Conservation (phyloP, 1,140 invertebrate genomes). For the Holotrichia oblita region DNA sequence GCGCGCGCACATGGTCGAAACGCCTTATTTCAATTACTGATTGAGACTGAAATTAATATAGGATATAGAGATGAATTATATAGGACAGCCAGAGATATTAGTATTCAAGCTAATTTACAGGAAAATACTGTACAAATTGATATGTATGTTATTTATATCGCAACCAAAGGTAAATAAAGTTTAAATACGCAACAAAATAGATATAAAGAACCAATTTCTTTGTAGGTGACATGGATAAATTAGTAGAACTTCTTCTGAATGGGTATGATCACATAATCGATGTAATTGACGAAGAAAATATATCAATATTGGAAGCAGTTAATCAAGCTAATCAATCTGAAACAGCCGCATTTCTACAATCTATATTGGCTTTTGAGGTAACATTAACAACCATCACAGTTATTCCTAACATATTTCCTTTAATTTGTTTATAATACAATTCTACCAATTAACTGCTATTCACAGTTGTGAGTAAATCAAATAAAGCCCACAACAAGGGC, state of each 20-base stretch:
- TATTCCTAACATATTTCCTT: no score
- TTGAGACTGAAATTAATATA: conserved; percentile 81
- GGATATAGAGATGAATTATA: conserved; percentile 83
- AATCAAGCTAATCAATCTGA: conserved; percentile 71
- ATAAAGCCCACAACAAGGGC: no score
- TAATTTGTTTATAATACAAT: no score
- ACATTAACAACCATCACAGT: neutral
- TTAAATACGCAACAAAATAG: neutral
- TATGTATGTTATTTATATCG: conserved; percentile 78
- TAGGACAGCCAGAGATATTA: conserved; percentile 87
- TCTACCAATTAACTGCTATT: no score
- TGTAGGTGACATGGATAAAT: conserved; percentile 77
- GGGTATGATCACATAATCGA: conserved; percentile 90
- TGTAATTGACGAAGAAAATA: conserved; percentile 73
- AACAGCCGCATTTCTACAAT: conserved; percentile 72
- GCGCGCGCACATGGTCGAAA: conserved; percentile 78
- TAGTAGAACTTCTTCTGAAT: conserved; percentile 80
- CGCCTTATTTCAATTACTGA: conserved; percentile 77
- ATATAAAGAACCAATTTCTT: conserved; percentile 36
- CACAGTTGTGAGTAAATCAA: no score
- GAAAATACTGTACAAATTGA: conserved; percentile 88
- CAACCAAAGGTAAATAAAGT: conserved; percentile 71
- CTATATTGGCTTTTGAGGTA: conserved; percentile 78
- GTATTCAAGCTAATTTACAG: conserved; percentile 76
- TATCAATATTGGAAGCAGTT: conserved; percentile 74